phyloP scores from a whole-genome alignment of 2,888 invertebrate genomes.

The Chrysolina americana region DNA sequence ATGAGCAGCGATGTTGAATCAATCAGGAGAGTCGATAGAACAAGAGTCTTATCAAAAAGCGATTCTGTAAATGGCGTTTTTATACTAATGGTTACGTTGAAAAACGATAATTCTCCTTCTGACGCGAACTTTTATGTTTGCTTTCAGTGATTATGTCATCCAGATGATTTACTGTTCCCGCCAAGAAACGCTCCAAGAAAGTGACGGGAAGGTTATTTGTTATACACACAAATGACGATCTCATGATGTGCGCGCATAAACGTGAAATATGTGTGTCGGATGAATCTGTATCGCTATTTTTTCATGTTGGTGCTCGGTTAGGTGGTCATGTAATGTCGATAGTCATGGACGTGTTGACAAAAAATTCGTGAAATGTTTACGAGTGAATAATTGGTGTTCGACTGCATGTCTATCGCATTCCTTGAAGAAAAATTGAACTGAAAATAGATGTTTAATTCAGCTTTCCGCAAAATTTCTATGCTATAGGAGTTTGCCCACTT shows the following conservation, averaged over 20 bases:
- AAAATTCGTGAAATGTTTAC: not conserved
- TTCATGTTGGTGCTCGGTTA: not conserved
- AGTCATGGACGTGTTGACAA: slow-evolving; percentile 11
- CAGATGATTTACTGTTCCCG: slow-evolving; percentile 54
- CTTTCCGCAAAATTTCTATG: too few relatives aligned
- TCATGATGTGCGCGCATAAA: slow-evolving; percentile 25
- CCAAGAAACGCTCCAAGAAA: slow-evolving; percentile 15
- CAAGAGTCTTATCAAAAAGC: slow-evolving; percentile 1
- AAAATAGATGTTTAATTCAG: too few relatives aligned
- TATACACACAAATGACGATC: slow-evolving; percentile 29
- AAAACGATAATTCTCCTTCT: slow-evolving; percentile 56
- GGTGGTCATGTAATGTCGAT: slow-evolving; percentile 20
- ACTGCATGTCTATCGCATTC: not conserved
- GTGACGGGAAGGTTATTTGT: slow-evolving; percentile 39
- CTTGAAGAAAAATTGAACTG: not conserved
- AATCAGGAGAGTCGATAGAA: not conserved
- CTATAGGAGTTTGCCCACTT: too few relatives aligned
- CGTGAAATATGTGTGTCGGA: slow-evolving; percentile 16
- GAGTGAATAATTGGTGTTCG: not conserved
- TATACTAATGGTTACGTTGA: slow-evolving; percentile 23
- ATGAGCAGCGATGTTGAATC: not conserved
- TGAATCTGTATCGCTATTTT: not conserved
- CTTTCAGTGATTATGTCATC: slow-evolving; percentile 57
- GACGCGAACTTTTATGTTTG: slow-evolving; percentile 58
- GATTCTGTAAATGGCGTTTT: slow-evolving; percentile 1